phyloP scores from a whole-genome alignment of 2,113 vertebrate genomes.

The Cranoglanis bouderius region DNA sequence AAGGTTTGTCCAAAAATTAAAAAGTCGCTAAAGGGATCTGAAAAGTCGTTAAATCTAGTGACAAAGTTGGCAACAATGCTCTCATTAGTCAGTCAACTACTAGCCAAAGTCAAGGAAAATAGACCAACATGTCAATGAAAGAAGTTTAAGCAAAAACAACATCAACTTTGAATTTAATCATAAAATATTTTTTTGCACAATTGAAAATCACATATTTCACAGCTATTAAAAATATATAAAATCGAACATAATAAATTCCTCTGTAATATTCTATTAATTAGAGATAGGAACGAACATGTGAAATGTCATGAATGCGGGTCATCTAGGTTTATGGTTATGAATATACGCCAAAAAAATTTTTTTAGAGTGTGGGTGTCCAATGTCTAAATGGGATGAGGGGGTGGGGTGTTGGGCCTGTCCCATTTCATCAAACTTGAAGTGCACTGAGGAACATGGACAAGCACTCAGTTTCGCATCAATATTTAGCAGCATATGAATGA shows the following conservation, averaged over 20 bases:
- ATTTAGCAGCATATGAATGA: conserved; percentile 12
- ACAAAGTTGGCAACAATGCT: too few relatives aligned
- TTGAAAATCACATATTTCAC: too few relatives aligned
- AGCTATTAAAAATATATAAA: background rate
- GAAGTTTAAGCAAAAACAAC: too few relatives aligned
- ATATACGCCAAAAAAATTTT: background rate
- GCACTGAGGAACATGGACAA: conserved; percentile 4
- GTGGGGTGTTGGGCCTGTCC: background rate
- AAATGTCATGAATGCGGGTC: background rate
- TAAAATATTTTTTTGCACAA: too few relatives aligned
- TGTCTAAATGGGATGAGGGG: background rate
- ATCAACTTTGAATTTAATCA: background rate
- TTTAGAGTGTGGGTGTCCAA: background rate
- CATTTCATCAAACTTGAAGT: conserved; percentile 21
- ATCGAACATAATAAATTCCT: background rate
- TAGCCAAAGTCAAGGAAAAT: too few relatives aligned
- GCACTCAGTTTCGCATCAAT: conserved; percentile 15
- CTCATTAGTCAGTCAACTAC: too few relatives aligned
- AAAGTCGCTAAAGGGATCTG: too few relatives aligned
- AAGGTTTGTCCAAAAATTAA: too few relatives aligned
- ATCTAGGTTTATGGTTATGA: background rate
- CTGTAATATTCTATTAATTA: background rate
- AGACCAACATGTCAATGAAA: too few relatives aligned
- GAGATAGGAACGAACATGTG: background rate
- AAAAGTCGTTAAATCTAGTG: too few relatives aligned